These are phyloP conservation scores for Helarctos malayanus DNA, from an alignment of 2,797 vertebrate species.

Conservation along the genomic window DNA sequence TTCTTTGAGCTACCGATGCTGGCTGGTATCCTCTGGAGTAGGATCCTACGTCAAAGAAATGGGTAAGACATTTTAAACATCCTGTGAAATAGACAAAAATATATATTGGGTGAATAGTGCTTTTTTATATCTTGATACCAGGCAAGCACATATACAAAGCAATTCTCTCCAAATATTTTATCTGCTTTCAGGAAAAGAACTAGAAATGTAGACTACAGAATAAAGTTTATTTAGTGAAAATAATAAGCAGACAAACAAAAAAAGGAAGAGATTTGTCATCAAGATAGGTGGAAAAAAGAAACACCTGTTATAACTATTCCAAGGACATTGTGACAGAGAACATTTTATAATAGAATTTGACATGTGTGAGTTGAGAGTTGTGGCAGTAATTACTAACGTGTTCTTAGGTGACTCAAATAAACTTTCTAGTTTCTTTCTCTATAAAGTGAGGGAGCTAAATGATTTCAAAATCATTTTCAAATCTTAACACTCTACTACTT, in stretches of 20 bases:
- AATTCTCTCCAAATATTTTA: background rate
- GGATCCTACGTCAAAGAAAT: background rate
- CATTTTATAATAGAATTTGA: constrained; percentile 49
- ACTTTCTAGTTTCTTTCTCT: background rate
- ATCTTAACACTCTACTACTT: background rate
- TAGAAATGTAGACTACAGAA: background rate
- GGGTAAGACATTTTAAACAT: background rate
- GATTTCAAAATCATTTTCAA: constrained; percentile 34
- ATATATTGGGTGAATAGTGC: background rate
- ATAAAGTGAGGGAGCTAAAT: constrained; percentile 36
- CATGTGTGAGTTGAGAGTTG: background rate
- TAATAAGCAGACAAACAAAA: background rate
- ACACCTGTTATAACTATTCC: constrained; percentile 34
- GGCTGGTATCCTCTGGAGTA: background rate
- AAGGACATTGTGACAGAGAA: constrained; percentile 33
- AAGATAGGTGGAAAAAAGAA: constrained; percentile 44
- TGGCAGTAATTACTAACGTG: background rate
- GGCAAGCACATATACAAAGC: background rate
- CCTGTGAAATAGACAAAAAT: background rate
- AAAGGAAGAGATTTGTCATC: background rate
- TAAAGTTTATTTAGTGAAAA: background rate
- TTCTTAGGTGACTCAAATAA: constrained; percentile 22
- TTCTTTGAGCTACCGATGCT: background rate
- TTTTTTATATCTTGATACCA: constrained; percentile 17
- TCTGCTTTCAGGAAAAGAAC: constrained; percentile 21